phyloP scores from a whole-genome alignment of 2,888 invertebrate species.

The Cerceris ruficornis region DNA sequence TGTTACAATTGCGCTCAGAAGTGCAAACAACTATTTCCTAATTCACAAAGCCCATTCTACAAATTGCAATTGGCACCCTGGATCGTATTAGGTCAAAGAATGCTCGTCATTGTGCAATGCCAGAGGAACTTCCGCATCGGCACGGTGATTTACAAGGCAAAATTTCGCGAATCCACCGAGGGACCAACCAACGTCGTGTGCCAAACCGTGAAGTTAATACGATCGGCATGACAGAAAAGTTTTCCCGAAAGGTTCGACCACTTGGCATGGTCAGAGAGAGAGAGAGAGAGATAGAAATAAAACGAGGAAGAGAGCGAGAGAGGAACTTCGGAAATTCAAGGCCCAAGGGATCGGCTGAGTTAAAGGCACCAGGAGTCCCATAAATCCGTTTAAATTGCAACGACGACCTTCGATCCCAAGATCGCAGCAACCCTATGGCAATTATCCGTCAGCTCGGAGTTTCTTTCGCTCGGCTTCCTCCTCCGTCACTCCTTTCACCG shows the following conservation, averaged over 20 bases:
- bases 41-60: no score
- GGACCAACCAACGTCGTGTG: conserved; percentile 43
- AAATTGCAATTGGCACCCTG: no score
- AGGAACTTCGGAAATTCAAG: conserved; percentile 63
- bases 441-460: conserved; percentile 50
- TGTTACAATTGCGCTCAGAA: no score
- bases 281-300: conserved; percentile 5
- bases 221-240: conserved; percentile 62
- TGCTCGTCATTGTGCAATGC: neutral
- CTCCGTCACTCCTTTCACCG: neutral
- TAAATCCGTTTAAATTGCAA: conserved; percentile 75
- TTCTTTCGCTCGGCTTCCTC: conserved; percentile 14
- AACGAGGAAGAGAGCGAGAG: conserved; percentile 1
- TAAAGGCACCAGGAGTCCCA: conserved; percentile 68
- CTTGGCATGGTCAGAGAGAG: conserved; percentile 6
- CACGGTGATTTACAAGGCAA: conserved; percentile 53
- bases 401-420: conserved; percentile 70
- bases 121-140: neutral
- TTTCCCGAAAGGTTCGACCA: conserved; percentile 12
- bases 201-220: conserved; percentile 60
- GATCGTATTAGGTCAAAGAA: no score
- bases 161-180: conserved; percentile 43
- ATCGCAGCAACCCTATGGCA: conserved; percentile 45
- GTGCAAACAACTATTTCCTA: no score
- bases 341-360: conserved; percentile 62